phyloP scores from a whole-genome alignment of 1,140 invertebrate genomes.

The Gryllus bimaculatus region DNA sequence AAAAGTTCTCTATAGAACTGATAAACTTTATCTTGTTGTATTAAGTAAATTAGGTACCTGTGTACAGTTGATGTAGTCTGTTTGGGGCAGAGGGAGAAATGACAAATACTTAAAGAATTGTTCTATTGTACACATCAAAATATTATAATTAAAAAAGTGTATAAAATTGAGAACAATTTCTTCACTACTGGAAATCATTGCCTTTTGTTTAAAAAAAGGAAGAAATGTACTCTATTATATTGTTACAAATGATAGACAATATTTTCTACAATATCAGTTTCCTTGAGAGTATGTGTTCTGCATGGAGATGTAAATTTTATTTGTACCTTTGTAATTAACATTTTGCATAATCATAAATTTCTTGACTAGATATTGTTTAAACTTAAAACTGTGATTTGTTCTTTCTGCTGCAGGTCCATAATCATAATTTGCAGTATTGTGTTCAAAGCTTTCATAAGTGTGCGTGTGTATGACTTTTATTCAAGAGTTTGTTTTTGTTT shows the following conservation, averaged over 20 bases:
- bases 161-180: background rate
- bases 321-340: slow-evolving; percentile 2
- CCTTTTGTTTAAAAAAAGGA: background rate
- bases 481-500: background rate
- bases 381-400: slow-evolving; percentile 5
- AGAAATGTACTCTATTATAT: background rate
- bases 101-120: background rate
- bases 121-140: background rate
- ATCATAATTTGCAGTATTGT: background rate
- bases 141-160: background rate
- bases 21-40: background rate
- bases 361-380: background rate
- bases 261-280: background rate
- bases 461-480: background rate
- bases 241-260: background rate
- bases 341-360: background rate
- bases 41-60: background rate
- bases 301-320: background rate
- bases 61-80: background rate
- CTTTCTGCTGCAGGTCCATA: background rate
- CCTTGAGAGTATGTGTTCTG: background rate
- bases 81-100: background rate
- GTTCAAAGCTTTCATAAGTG: background rate
- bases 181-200: slow-evolving; percentile 4
- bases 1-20: background rate